Percentiles rank a stretch among this genome's conserved stretches.
Conservation (phyloP, 2,797 vertebrate species). For the Dipus sagitta region DNA sequence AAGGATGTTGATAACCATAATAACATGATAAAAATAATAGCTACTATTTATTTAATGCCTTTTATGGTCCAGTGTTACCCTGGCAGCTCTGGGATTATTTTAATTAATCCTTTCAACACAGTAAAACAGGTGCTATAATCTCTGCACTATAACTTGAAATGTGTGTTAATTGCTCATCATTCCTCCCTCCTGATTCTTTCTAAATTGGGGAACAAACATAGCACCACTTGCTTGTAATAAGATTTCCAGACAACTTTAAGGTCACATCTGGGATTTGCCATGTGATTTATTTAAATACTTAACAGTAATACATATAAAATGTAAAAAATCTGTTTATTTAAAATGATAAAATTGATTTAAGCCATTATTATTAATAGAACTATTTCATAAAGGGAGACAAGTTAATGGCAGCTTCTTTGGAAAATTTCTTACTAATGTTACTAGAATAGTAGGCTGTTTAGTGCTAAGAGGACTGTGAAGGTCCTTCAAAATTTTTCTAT, state of each 20-base stretch:
- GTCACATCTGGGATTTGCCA: not conserved
- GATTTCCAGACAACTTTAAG: constrained; percentile 32
- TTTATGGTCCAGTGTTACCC: constrained; percentile 5
- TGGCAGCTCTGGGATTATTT: constrained; percentile 48
- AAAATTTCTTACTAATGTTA: constrained; percentile 13
- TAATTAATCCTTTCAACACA: constrained; percentile 46
- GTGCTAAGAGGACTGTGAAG: not conserved
- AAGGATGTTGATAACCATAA: constrained; percentile 28
- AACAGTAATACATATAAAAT: constrained; percentile 22
- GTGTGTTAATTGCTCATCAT: constrained; percentile 11
- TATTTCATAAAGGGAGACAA: constrained; percentile 49
- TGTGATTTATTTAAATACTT: constrained; percentile 48
- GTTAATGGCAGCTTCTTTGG: constrained; percentile 45
- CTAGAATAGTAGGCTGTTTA: not conserved
- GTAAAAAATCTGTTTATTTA: not conserved
- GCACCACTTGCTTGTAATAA: not conserved
- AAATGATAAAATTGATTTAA: constrained; percentile 1
- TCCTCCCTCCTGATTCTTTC: not conserved
- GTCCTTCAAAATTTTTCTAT: constrained; percentile 5
- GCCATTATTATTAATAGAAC: not conserved
- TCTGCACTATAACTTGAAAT: constrained; percentile 25
- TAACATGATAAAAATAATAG: constrained; percentile 22
- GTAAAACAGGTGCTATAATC: constrained; percentile 36
- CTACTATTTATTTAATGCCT: constrained; percentile 53
- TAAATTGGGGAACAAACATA: not conserved